Percentiles rank a stretch among this genome's conserved stretches.
These are phyloP conservation scores for Lithophane semibrunnea DNA, from an alignment of 2,888 invertebrate species.

Conservation along the genomic window DNA sequence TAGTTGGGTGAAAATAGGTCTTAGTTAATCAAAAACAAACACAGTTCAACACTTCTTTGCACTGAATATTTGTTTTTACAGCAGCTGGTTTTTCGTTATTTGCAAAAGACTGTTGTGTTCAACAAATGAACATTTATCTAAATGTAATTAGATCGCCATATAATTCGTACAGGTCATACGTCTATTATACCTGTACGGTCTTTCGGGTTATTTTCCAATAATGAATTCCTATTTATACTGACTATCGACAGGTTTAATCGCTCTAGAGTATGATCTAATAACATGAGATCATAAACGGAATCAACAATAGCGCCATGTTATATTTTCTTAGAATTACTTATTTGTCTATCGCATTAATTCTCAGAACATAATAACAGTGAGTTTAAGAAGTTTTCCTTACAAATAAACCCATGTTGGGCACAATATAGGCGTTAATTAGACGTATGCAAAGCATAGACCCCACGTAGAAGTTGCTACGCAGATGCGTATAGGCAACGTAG, in stretches of 20 bases:
- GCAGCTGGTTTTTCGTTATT: not conserved
- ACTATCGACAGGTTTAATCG: not conserved
- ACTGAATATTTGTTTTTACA: not conserved
- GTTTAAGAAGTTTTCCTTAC: not conserved
- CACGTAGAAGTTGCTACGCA: not conserved
- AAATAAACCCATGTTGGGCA: not conserved
- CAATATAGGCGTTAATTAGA: not conserved
- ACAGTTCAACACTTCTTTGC: not conserved
- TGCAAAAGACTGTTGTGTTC: not conserved
- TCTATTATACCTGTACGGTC: not conserved
- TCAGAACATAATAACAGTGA: conserved; percentile 4
- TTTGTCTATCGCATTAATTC: not conserved
- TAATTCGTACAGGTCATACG: no score
- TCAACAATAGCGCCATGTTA: conserved; percentile 2
- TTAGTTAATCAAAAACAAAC: not conserved
- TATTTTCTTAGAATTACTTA: conserved; percentile 8
- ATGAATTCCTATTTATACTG: not conserved
- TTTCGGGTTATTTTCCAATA: not conserved
- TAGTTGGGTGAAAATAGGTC: no score
- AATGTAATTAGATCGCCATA: no score
- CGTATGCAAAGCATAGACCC: not conserved
- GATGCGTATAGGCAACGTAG: not conserved
- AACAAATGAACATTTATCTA: no score
- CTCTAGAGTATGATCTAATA: conserved; percentile 13
- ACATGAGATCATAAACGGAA: conserved; percentile 37